Base-by-base conservation (phyloP, 2,888 invertebrate genomes). In the Cheilosia variabilis region DNA sequence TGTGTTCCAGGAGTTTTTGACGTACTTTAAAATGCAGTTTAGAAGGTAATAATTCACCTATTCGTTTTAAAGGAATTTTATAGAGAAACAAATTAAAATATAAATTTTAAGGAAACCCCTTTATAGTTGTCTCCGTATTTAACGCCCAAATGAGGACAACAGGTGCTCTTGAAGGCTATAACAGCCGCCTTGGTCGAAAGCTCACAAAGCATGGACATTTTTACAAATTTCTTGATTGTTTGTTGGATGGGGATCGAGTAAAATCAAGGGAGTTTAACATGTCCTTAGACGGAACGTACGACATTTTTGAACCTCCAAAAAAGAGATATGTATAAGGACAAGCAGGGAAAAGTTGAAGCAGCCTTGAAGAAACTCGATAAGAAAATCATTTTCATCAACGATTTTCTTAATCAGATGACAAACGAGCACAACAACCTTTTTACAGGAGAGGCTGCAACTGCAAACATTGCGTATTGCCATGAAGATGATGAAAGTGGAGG, bases 41-140 rank as follows among this genome's bases (percentile, higher is more conserved):
- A 19, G 37, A 17, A 19, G 19, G 37, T 22, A 57, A 37, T 19
- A 6, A 37, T 37, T 9, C 15, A 43, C 15, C 15, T 13, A 37
- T 37, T 37, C 37, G 37, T 57, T 57, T 57, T 19, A 17, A 57
- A 19, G 1, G 6, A 17, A 57, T 27, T 24, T 13, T 27, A 19
- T 55, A 31, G 34, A 55, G 34, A 57, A 34, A 19, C 1, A 34
- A 57, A 57, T 57, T 57, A 37, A 19, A 17, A 9, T 57, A 57
- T 17, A 37, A 37, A 37, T 57, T 57, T 57, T 37, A 19, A 58
- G 58, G 41, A 58, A 58, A 41, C 58, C 41, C 58, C 24, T 58
- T 41, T n/a, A n/a, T 58, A 58, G 41, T 58, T 58, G 19, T 13
- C 4, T 41, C 58, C 13, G 24, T 22, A 58, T 58, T 41, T 41